Base-by-base conservation (phyloP, 2,797 vertebrate genomes). In the Spinus olivaceus region DNA sequence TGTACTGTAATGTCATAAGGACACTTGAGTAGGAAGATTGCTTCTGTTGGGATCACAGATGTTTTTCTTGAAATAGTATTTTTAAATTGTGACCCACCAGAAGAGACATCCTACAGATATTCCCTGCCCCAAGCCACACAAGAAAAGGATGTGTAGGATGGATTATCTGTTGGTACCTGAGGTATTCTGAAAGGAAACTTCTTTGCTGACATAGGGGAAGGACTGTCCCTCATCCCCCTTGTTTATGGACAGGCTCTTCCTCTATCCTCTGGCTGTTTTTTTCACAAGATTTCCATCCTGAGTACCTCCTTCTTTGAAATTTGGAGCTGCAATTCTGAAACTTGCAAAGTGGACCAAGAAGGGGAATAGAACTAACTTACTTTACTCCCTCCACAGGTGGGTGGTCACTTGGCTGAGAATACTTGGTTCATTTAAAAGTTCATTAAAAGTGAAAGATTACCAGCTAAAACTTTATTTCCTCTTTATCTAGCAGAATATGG, bases 1-100 rank as follows among this genome's bases (percentile, higher is more conserved):
- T 72, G 47, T 71, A 93, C 37, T 64, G 17, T 74, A 92, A 88
- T 77, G 84, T 93, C 94, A 88, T 56, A 42, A 78, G 81, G 86
- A 91, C n/a, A 67, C 10, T 76, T 47, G 81, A 82, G 49, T 63
- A 92, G 24, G 77, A 91, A 83, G 33, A 84, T 67, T 92, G 17
- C 11, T 88, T 93, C 88, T 92, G 24, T 85, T 94, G 22, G 16
- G 51, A 91, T 88, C 60, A 70, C 82, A 78, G 50, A 10, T 82
- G 12, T 10, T 91, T 92, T 77, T 72, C 50, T 37, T 57, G 23
- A 25, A 78, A 66, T 9, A 66, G 24, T 27, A 35, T 44, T 89
- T 91, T 89, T 47, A 85, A 80, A 74, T 77, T 71, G 23, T 61
- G 51, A 32, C 19, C 37, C 25, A 49, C 27, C 25, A 7, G 53